phyloP scores from a whole-genome alignment of 1,140 invertebrate genomes.

The Scylla paramamosain region DNA sequence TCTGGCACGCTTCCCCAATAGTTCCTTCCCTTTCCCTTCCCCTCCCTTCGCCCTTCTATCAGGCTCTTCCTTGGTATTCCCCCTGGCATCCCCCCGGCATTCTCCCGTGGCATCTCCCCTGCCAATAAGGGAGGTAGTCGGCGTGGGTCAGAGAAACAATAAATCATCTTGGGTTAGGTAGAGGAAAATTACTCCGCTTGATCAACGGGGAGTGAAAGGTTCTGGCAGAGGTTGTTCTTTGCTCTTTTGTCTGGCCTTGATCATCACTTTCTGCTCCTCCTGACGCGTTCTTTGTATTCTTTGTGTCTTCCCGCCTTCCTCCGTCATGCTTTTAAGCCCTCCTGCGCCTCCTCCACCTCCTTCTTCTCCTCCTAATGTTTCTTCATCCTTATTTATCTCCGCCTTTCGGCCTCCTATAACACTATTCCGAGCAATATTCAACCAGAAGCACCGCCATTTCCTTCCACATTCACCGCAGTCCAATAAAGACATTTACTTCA shows the following conservation, averaged over 20 bases:
- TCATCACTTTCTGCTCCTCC: background rate
- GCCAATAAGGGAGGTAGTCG: background rate
- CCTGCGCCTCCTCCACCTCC: background rate
- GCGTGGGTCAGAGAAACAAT: background rate
- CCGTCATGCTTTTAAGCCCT: background rate
- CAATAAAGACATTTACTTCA: slow-evolving; percentile 24
- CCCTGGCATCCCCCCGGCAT: background rate
- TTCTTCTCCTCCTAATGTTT: background rate
- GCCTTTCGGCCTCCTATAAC: background rate
- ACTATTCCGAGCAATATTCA: background rate
- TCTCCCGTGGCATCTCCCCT: background rate
- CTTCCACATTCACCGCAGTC: slow-evolving; percentile 17
- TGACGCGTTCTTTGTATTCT: too few species aligned
- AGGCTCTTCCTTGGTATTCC: background rate
- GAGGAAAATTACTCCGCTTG: background rate
- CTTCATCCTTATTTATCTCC: slow-evolving; percentile 3
- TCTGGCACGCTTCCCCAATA: background rate
- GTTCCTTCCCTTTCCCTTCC: background rate
- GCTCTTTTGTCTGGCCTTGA: background rate
- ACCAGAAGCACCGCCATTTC: slow-evolving; percentile 8
- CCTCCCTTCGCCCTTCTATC: slow-evolving; percentile 7
- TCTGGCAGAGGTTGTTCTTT: background rate
- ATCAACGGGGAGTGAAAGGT: background rate
- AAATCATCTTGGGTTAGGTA: background rate
- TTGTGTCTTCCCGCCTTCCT: too few species aligned